Evolutionary conservation across 2,888 invertebrate genomes (phyloP).

Genomic region (Actias luna): DNA sequence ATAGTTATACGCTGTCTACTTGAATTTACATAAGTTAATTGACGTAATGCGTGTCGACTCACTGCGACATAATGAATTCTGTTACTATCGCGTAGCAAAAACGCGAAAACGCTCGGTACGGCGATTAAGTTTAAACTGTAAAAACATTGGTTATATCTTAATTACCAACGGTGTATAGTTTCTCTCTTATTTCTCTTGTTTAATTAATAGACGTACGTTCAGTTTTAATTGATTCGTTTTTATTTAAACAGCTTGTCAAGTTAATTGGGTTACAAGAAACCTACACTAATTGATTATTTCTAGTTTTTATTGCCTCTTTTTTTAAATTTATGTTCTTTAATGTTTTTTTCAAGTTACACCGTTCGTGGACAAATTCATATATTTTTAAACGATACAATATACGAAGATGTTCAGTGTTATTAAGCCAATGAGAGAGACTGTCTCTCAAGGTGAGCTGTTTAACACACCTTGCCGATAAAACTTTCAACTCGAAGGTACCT

Average conservation of each 20-base stretch:
- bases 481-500: too few relatives aligned
- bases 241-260: background rate
- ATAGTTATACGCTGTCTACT: background rate
- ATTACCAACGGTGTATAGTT: too few relatives aligned
- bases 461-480: too few relatives aligned
- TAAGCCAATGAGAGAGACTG: too few relatives aligned
- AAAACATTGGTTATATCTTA: background rate
- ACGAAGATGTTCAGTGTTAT: too few relatives aligned
- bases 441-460: too few relatives aligned
- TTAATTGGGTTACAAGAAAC: background rate
- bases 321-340: too few relatives aligned
- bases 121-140: background rate
- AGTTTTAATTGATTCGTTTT: background rate
- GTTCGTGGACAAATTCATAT: too few relatives aligned
- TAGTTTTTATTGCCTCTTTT: too few relatives aligned
- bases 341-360: too few relatives aligned
- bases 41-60: background rate
- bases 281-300: too few relatives aligned
- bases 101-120: background rate
- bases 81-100: background rate
- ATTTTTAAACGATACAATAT: too few relatives aligned
- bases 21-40: constrained; percentile 7
- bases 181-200: constrained; percentile 2
- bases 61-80: background rate
- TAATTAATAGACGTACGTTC: background rate